Evolutionary conservation across 2,113 vertebrate species (phyloP).

Genomic region (Daboia siamensis): DNA sequence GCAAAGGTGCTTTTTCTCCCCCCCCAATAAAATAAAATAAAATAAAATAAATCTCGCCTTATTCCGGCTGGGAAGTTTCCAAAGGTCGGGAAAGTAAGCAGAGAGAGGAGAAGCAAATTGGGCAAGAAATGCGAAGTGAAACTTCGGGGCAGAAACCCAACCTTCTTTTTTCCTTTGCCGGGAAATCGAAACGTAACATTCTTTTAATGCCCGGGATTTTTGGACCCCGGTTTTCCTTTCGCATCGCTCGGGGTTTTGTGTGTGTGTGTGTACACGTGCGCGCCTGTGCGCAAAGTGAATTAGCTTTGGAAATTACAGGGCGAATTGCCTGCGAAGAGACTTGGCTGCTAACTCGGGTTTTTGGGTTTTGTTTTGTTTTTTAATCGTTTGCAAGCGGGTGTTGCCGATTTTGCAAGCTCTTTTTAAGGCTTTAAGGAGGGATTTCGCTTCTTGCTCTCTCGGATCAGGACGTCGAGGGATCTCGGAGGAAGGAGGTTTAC

Average conservation of each 20-base stretch:
- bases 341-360: neutral
- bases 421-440: neutral
- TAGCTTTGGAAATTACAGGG: neutral
- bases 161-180: neutral
- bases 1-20: no score
- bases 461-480: neutral
- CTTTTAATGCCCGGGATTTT: no score
- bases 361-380: neutral
- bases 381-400: neutral
- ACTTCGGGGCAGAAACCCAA: neutral
- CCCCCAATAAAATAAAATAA: no score
- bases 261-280: no score
- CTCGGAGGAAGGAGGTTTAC: neutral
- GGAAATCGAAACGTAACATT: neutral
- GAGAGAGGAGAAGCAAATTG: neutral
- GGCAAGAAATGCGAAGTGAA: neutral
- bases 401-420: neutral
- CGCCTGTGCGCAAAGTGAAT: neutral
- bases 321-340: neutral
- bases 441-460: neutral
- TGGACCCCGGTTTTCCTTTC: no score
- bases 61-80: neutral
- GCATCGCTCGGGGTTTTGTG: no score
- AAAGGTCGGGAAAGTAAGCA: neutral
- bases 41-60: no score